Conservation (phyloP, 2,888 invertebrate genomes). For the Baccha elongata region DNA sequence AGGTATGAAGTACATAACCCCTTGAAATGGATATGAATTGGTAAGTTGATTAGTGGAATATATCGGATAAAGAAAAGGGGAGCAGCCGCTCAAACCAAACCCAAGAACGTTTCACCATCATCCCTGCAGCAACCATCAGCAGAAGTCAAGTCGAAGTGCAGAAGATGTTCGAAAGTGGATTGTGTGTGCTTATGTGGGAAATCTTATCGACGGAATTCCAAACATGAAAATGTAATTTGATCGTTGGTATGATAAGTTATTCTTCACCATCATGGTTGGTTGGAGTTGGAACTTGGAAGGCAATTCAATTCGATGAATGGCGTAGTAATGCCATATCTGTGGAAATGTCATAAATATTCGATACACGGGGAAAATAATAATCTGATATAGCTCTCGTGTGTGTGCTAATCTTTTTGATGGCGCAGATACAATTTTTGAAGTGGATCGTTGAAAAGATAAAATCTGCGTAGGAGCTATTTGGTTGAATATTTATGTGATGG, state of each 20-base stretch:
- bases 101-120: slow-evolving; percentile 1
- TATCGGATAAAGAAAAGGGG: slow-evolving; percentile 22
- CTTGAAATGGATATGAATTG: slow-evolving; percentile 53
- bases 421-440: slow-evolving; percentile 28
- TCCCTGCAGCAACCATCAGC: neutral
- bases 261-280: slow-evolving; percentile 15
- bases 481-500: slow-evolving; percentile 25
- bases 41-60: slow-evolving; percentile 63
- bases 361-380: slow-evolving; percentile 15
- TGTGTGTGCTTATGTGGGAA: slow-evolving; percentile 45
- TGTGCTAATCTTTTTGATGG: slow-evolving; percentile 45
- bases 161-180: slow-evolving; percentile 22
- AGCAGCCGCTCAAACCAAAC: slow-evolving; percentile 5
- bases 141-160: slow-evolving; percentile 8
- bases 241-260: slow-evolving; percentile 47
- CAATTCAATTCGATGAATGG: slow-evolving; percentile 39
- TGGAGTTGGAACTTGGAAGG: slow-evolving; percentile 4
- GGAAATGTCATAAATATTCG: slow-evolving; percentile 59
- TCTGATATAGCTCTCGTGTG: slow-evolving; percentile 35
- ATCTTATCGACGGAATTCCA: slow-evolving; percentile 59
- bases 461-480: slow-evolving; percentile 58
- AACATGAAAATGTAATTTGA: slow-evolving; percentile 71
- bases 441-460: slow-evolving; percentile 36
- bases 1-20: slow-evolving; percentile 10
- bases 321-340: slow-evolving; percentile 28